A percentile compares a stretch with the other conserved stretches of the same genome.
These are phyloP conservation scores for Acanthosoma haemorrhoidale DNA, from an alignment of 2,888 invertebrate species.

Conservation along the genomic window DNA sequence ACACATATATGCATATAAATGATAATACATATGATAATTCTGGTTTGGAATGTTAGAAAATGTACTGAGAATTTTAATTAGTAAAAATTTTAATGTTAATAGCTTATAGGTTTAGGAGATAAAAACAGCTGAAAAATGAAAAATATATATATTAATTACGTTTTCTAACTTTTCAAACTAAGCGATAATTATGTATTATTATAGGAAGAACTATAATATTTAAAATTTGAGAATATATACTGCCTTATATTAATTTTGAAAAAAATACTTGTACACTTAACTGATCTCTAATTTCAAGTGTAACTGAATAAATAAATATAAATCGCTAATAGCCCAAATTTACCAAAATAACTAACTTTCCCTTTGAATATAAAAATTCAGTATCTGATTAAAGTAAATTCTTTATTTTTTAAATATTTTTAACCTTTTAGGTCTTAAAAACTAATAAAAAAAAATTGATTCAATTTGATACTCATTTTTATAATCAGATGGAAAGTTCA, in stretches of 20 bases:
- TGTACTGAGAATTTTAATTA: not conserved
- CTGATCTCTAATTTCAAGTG: constrained; percentile 36
- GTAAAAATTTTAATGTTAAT: constrained; percentile 1
- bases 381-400: not conserved
- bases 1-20: not conserved
- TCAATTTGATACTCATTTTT: constrained; percentile 1
- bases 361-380: constrained; percentile 22
- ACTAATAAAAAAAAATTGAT: not conserved
- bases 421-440: not conserved
- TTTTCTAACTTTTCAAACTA: constrained; percentile 38
- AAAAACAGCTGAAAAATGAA: constrained; percentile 11
- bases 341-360: constrained; percentile 29
- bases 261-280: constrained; percentile 29
- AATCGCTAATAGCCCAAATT: constrained; percentile 27
- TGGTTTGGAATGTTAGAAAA: constrained; percentile 30
- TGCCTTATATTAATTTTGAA: constrained; percentile 35
- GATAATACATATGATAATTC: not conserved
- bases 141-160: constrained; percentile 16
- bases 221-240: constrained; percentile 29
- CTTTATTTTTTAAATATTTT: not conserved
- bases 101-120: constrained; percentile 25
- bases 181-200: constrained; percentile 28
- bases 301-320: constrained; percentile 15
- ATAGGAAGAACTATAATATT: constrained; percentile 33
- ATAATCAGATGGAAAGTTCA: constrained; percentile 28